These are phyloP conservation scores for Scolanthus callimorphus DNA, from an alignment of 92 coral and sea anemone species.

Conservation along the genomic window DNA sequence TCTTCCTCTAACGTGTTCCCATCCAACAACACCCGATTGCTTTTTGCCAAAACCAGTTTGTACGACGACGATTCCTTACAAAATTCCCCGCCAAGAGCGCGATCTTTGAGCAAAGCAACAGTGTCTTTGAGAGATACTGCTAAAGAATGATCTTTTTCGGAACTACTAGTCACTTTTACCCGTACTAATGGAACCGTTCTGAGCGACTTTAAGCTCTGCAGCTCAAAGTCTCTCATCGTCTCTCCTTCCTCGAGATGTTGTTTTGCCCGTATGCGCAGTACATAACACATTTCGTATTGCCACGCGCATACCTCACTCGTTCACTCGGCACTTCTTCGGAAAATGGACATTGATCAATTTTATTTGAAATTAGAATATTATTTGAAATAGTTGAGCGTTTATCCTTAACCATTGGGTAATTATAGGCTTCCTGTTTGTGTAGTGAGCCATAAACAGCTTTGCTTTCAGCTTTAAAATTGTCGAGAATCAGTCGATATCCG, in stretches of 20 bases:
- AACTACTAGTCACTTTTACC: slow-evolving; percentile 62
- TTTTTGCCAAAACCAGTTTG: slow-evolving; percentile 77
- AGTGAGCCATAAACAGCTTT: no score
- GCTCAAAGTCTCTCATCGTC: slow-evolving; percentile 97
- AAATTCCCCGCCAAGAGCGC: slow-evolving; percentile 77
- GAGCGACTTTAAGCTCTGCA: slow-evolving; percentile 83
- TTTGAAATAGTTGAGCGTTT: no score
- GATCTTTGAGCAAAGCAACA: slow-evolving; percentile 69
- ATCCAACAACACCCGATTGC: slow-evolving; percentile 72
- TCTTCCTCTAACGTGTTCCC: slow-evolving; percentile 90
- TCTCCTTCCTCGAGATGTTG: background rate
- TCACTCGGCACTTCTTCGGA: no score
- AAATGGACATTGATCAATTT: no score
- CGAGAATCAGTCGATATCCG: slow-evolving; percentile 1
- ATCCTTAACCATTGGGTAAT: no score
- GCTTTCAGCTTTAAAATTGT: no score
- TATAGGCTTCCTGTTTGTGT: no score
- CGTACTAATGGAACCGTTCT: slow-evolving; percentile 71
- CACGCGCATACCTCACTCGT: no score
- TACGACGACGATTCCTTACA: slow-evolving; percentile 84
- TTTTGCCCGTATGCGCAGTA: slow-evolving; percentile 47
- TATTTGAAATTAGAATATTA: no score
- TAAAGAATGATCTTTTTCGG: slow-evolving; percentile 79
- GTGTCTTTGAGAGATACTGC: slow-evolving; percentile 64
- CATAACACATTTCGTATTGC: background rate